These are phyloP conservation scores for Lepus timidus DNA, from an alignment of 2,113 vertebrate species.

Conservation along the genomic window DNA sequence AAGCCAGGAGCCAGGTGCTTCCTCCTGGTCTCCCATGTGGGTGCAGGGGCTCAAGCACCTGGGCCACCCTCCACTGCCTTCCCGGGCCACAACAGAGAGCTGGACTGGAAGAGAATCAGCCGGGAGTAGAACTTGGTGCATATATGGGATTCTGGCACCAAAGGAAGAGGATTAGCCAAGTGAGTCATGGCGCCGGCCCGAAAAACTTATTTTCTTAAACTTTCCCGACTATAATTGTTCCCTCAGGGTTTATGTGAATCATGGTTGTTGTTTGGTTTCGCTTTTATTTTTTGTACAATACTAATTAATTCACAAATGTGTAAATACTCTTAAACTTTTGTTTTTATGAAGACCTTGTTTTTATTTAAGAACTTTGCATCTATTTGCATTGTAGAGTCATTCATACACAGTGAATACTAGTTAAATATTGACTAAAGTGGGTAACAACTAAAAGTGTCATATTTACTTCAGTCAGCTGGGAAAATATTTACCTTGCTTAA, in stretches of 20 bases:
- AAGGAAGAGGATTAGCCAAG: too few relatives aligned
- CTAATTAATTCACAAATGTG: not conserved
- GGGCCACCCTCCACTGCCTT: too few relatives aligned
- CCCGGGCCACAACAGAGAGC: too few relatives aligned
- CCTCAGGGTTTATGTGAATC: not conserved
- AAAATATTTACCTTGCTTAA: slow-evolving; percentile 70
- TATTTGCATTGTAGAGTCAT: not conserved
- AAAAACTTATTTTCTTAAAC: not conserved
- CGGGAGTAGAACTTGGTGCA: too few relatives aligned
- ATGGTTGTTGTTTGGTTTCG: not conserved
- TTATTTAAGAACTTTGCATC: not conserved
- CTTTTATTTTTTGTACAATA: not conserved
- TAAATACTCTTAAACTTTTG: slow-evolving; percentile 12
- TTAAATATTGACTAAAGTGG: not conserved
- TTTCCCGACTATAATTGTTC: not conserved
- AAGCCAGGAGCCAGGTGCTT: too few relatives aligned
- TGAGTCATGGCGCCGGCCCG: too few relatives aligned
- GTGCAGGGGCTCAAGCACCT: too few relatives aligned
- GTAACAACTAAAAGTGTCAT: slow-evolving; percentile 45
- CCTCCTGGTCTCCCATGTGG: too few relatives aligned
- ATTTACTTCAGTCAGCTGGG: slow-evolving; percentile 47
- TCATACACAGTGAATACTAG: not conserved
- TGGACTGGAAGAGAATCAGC: too few relatives aligned
- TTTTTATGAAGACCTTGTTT: not conserved
- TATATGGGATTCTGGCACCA: too few relatives aligned